Evolutionary conservation across 1,140 invertebrate genomes (phyloP), one percentile per base, ranked within the genome.

Genomic region (Drosophila lowei): DNA sequence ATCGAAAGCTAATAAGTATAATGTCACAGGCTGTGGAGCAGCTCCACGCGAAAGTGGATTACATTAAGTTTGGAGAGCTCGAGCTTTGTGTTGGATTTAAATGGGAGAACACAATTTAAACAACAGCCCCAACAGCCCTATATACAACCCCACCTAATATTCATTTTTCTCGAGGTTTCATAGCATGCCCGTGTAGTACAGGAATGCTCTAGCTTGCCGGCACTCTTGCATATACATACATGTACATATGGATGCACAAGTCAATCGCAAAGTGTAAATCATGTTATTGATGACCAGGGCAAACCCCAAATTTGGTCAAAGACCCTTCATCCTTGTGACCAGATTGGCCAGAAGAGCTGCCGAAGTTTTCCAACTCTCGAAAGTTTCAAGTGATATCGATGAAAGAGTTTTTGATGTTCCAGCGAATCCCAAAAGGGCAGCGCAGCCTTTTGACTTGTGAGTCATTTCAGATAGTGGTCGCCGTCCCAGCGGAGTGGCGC

Each of bases 1-100:
- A 85, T 85, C 80, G 83, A 86, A 86, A 86, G 80, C 77, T 86
- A 85, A 86, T 86, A 58, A 71, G 48, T 60, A 46, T 44, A 47
- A 72, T 42, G 43, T 38, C 67, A 48, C 59, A 50, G 13, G 59
- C 50, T 18, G 6, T 44, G 57, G 23, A 41, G 42, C 25, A 41
- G 15, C 3, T 54, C 41, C 16, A 42, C 46, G 60, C 42, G 46
- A 42, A 47, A 67, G 62, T 57, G 64, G 43, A 52, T 70, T 42
- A 49, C 6, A 38, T 44, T 18, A 53, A 43, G 34, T 49, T 52
- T 3, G 50, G 41, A 65, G 58, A 53, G 55, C 66, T 49, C 21
- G 16, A 42, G 67, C 21, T 72, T 77, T 72, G 72, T 72, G 61
- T 43, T 13, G 34, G 11, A 38, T 13, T 57, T 70, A 57, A 70